These are phyloP conservation scores for Drosophila athabasca DNA, from an alignment of 1,140 invertebrate genomes.

Conservation along the genomic window DNA sequence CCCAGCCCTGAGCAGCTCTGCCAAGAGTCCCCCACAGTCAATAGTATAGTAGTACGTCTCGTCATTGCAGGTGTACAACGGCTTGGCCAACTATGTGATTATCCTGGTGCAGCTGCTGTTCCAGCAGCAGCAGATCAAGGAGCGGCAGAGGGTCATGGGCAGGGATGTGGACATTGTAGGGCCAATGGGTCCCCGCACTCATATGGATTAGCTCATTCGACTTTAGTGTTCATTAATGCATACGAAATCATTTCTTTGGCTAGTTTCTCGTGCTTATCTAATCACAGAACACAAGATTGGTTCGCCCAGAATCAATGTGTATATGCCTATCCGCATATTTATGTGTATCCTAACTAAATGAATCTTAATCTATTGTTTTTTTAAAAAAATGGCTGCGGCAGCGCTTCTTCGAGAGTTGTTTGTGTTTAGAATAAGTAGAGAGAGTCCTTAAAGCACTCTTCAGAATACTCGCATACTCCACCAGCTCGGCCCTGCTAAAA, in stretches of 20 bases:
- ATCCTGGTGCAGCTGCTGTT: constrained; percentile 73
- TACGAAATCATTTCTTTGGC: background rate
- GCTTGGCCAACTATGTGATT: constrained; percentile 69
- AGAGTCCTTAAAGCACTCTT: constrained; percentile 3
- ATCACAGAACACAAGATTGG: background rate
- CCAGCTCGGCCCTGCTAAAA: constrained; percentile 20
- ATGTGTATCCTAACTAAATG: too few species aligned
- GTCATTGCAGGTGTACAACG: constrained; percentile 43
- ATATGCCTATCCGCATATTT: too few species aligned
- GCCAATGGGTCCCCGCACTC: constrained; percentile 21
- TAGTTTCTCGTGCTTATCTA: background rate
- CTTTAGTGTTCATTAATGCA: constrained; percentile 3
- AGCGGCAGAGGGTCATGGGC: constrained; percentile 10
- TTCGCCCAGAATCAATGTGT: too few species aligned
- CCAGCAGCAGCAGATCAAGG: constrained; percentile 60
- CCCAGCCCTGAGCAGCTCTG: too few species aligned
- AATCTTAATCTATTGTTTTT: too few species aligned
- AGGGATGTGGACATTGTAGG: constrained; percentile 60
- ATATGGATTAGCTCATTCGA: constrained; percentile 20
- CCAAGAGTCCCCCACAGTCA: too few species aligned
- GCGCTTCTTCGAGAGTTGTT: constrained; percentile 12
- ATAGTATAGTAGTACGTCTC: too few species aligned
- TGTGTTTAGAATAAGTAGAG: constrained; percentile 8
- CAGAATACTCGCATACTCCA: constrained; percentile 4
- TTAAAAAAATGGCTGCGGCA: constrained; percentile 34